These are phyloP conservation scores for Brachypalpus laphriformis DNA, from an alignment of 2,888 invertebrate genomes.

Conservation along the genomic window DNA sequence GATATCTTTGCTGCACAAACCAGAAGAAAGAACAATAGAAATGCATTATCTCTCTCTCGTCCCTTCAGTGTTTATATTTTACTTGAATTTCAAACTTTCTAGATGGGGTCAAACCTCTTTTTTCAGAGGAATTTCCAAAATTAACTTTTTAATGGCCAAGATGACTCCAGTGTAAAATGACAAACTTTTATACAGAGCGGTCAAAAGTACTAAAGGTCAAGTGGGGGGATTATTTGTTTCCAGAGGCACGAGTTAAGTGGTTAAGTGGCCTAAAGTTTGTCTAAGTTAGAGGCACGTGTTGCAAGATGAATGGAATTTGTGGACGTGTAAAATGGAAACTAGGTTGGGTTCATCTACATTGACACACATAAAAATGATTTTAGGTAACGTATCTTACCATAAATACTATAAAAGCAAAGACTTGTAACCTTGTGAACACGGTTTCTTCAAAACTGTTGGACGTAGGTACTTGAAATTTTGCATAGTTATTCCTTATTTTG, in stretches of 20 bases:
- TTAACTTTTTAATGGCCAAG: slow-evolving; percentile 29
- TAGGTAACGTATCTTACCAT: too few species aligned
- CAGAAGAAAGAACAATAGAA: not conserved
- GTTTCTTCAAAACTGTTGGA: too few species aligned
- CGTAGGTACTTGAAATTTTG: too few species aligned
- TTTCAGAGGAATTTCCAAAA: not conserved
- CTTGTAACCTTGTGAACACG: too few species aligned
- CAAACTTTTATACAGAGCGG: slow-evolving; percentile 18
- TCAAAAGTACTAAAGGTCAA: slow-evolving; percentile 50
- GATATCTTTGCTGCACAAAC: not conserved
- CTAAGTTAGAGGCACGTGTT: slow-evolving; percentile 6
- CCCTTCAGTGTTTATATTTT: not conserved
- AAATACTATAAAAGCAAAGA: too few species aligned
- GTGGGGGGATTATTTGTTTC: slow-evolving; percentile 14
- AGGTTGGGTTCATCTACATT: too few species aligned
- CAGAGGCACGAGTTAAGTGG: slow-evolving; percentile 12
- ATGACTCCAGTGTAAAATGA: slow-evolving; percentile 29
- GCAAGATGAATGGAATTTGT: not conserved
- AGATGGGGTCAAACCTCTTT: not conserved
- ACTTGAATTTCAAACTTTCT: slow-evolving; percentile 5
- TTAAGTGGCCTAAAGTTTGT: slow-evolving; percentile 16
- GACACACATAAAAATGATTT: too few species aligned
- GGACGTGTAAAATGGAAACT: not conserved
- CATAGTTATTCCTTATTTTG: too few species aligned
- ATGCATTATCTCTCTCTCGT: not conserved